phyloP scores from a whole-genome alignment of 2,888 invertebrate genomes.

The Epirrhoe tristata region DNA sequence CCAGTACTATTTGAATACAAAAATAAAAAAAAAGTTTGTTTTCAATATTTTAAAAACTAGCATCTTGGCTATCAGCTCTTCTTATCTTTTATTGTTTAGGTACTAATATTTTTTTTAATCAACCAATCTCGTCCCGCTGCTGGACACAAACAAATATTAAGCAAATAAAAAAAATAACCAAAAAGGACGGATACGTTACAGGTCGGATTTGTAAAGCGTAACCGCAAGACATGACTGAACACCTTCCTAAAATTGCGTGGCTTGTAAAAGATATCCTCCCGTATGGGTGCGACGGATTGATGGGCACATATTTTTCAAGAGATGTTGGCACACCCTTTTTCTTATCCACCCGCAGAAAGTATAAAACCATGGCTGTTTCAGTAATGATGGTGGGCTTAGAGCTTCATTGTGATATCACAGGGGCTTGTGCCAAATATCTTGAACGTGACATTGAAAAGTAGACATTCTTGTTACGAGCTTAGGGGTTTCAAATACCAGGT shows the following conservation, averaged over 20 bases:
- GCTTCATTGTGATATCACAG: conserved; percentile 9
- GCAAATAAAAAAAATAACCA: no score
- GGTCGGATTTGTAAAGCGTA: not conserved
- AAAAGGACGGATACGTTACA: not conserved
- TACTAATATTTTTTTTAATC: no score
- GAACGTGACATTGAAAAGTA: not conserved
- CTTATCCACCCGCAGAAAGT: conserved; percentile 54
- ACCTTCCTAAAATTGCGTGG: conserved; percentile 60
- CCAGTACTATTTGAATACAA: no score
- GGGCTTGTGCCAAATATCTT: not conserved
- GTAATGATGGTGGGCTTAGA: conserved; percentile 32
- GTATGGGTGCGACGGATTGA: conserved; percentile 61
- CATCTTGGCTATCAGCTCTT: no score
- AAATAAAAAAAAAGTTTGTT: no score
- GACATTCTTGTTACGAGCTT: no score
- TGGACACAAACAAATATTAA: no score
- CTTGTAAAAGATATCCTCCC: conserved; percentile 60
- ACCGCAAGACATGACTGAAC: conserved; percentile 53
- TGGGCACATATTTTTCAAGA: conserved; percentile 60
- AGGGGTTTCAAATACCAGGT: no score
- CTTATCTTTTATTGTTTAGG: no score
- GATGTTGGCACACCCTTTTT: conserved; percentile 51
- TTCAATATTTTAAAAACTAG: no score
- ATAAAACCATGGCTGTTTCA: conserved; percentile 33
- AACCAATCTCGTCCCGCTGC: no score